These are phyloP conservation scores for Dione juno DNA, from an alignment of 2,888 invertebrate species.

Conservation along the genomic window DNA sequence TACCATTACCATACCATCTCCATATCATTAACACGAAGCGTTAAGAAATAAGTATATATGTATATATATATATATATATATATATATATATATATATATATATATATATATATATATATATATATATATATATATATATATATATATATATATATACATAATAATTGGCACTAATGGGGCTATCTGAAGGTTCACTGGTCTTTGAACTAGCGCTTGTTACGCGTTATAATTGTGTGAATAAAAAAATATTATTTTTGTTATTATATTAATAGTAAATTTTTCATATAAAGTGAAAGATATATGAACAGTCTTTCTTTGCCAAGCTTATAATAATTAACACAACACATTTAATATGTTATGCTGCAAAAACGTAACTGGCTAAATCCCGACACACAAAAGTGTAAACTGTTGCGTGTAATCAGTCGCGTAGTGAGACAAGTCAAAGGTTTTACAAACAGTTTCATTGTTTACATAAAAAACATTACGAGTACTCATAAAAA, in stretches of 20 bases:
- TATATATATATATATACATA: conserved; percentile 1
- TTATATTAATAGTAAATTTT: background rate
- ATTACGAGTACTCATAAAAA: background rate
- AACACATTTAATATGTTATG: too few species aligned
- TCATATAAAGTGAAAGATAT: too few species aligned
- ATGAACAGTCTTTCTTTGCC: too few species aligned
- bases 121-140: background rate
- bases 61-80: too few species aligned
- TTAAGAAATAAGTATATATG: too few species aligned
- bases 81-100: too few species aligned
- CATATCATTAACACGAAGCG: too few species aligned
- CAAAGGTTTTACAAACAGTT: conserved; percentile 1
- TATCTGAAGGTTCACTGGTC: conserved; percentile 4
- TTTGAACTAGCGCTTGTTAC: background rate
- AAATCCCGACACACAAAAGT: background rate
- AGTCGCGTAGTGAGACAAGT: conserved; percentile 2
- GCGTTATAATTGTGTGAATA: background rate
- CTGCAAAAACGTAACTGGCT: background rate
- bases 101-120: too few species aligned
- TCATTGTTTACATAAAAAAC: background rate
- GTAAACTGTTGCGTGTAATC: background rate
- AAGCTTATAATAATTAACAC: too few species aligned
- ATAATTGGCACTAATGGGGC: conserved; percentile 9
- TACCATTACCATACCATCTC: too few species aligned
- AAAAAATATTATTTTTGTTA: background rate